These are phyloP conservation scores for Dicentrarchus labrax DNA, from an alignment of 2,113 vertebrate species.

Conservation along the genomic window DNA sequence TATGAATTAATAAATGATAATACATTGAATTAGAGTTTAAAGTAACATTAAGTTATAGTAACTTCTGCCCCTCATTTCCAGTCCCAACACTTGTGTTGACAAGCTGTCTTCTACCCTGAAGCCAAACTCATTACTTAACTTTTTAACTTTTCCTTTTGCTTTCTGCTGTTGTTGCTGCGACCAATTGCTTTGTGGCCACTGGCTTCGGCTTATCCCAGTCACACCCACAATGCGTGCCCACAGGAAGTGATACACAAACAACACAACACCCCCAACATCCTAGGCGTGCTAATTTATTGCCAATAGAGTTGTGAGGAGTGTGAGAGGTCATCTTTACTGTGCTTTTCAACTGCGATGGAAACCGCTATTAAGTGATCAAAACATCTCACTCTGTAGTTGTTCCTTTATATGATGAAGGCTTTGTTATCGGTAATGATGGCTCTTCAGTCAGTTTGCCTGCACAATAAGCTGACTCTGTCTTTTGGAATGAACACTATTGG, in stretches of 20 bases:
- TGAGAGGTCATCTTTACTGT: not conserved
- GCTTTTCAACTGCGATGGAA: not conserved
- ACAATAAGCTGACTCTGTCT: conserved; percentile 62
- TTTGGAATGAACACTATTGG: conserved; percentile 54
- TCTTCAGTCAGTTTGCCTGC: conserved; percentile 9
- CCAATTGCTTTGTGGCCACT: no score
- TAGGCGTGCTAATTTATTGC: not conserved
- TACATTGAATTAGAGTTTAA: not conserved
- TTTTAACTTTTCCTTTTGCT: not conserved
- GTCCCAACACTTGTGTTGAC: not conserved
- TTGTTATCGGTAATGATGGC: conserved; percentile 8
- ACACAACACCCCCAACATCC: not conserved
- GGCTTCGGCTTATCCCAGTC: not conserved
- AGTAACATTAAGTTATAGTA: no score
- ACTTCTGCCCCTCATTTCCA: not conserved
- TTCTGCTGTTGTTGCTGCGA: not conserved
- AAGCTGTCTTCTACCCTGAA: not conserved
- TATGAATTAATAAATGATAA: not conserved
- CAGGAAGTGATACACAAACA: not conserved
- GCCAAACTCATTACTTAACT: not conserved
- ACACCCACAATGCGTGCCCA: not conserved
- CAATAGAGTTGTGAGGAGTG: not conserved
- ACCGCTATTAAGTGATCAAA: not conserved
- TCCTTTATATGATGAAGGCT: not conserved
- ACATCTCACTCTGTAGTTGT: not conserved